phyloP scores from a whole-genome alignment of 1,140 invertebrate species.

The Apis dorsata region DNA sequence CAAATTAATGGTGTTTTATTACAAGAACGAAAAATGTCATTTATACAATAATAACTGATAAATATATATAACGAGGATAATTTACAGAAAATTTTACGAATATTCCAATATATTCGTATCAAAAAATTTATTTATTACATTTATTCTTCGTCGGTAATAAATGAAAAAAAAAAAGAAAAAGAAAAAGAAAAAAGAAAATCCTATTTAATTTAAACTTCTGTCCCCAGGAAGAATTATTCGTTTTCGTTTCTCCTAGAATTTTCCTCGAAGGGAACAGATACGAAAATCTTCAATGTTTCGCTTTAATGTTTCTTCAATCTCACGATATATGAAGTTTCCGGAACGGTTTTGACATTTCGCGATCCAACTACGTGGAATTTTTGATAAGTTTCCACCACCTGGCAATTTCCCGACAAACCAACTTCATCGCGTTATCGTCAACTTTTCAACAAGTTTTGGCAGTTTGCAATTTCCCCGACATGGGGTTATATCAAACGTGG shows the following conservation, averaged over 20 bases:
- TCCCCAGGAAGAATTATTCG: too few relatives aligned
- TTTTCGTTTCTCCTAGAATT: not conserved
- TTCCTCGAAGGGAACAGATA: not conserved
- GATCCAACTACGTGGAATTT: slow-evolving; percentile 21
- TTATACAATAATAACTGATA: too few relatives aligned
- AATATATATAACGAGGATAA: too few relatives aligned
- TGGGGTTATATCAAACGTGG: not conserved
- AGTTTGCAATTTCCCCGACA: not conserved
- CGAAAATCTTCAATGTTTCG: not conserved
- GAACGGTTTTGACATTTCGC: not conserved
- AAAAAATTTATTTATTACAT: too few relatives aligned
- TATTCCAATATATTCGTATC: too few relatives aligned
- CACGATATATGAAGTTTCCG: not conserved
- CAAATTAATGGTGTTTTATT: not conserved
- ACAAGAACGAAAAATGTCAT: not conserved
- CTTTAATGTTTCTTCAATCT: not conserved
- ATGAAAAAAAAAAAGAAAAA: too few relatives aligned
- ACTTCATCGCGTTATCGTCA: not conserved
- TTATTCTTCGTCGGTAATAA: too few relatives aligned
- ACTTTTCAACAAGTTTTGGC: not conserved
- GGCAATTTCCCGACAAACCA: not conserved
- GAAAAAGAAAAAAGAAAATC: too few relatives aligned
- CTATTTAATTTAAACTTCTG: too few relatives aligned
- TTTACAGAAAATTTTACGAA: too few relatives aligned
- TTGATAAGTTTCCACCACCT: not conserved